Base-by-base conservation (phyloP, 2,888 invertebrate species). In the Nomada hirtipes region DNA sequence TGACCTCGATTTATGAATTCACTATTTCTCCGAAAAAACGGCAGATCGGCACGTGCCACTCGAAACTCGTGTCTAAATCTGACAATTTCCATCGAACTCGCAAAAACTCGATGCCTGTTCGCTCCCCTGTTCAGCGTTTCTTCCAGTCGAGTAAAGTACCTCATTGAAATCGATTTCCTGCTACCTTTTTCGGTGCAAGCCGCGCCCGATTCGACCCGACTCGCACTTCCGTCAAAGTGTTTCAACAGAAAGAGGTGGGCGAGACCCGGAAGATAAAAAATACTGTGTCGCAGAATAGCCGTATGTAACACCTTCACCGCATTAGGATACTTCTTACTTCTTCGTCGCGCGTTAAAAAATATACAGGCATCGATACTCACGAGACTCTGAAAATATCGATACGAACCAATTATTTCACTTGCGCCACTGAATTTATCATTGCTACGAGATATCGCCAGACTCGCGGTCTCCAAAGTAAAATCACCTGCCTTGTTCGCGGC, bases 141-240 rank as follows among this genome's bases (percentile, higher is more conserved):
- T 15, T 59, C 69, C 47, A 44, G 15, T 2, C 20, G 18, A 47
- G 44, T 20, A 20, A 3, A 47, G 13, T 44, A 53, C 26, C 50
- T 68, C 29, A 18, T 69, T 36, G 52, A 42, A 67, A 57, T 61
- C 13, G 53, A 67, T 68, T 82, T 82, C 76, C 67, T 63, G 67
- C 36, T 76, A 29, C 63, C 63, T 59, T 75, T 82, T 81, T 71
- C 44, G 82, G 67, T 20, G 57, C 13, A 71, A 67, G 36, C 60
- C 47, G 29, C 20, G 15, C 26, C 36, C 55, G 67, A 67, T 73
- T 64, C 65, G 55, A 11, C 13, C 0, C 55, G 79, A 82, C 71
- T 82, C 52, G 53, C 63, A 72, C 44, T 82, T 82, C 82, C 76
- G 81, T 23, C 55, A 67, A 13, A 20, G 3, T 0, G 11, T 67